Conservation (phyloP, 2,113 vertebrate genomes). For the Tyrannus savana region DNA sequence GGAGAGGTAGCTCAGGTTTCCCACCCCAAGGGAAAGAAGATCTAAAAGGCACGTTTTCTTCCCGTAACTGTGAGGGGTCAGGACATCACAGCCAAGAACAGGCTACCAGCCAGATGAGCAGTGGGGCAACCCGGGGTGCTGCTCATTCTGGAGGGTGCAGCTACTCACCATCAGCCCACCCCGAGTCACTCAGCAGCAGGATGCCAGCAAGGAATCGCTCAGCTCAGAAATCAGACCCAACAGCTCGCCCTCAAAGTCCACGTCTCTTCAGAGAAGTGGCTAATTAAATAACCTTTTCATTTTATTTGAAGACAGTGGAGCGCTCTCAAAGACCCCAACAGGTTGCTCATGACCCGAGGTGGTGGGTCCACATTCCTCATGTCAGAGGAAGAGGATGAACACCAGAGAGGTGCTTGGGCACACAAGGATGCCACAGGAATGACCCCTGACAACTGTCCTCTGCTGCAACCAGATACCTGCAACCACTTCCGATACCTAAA, state of each 20-base stretch:
- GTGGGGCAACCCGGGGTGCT: background rate
- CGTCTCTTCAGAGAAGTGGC: background rate
- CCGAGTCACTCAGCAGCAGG: background rate
- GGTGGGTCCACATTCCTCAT: rapidly evolving
- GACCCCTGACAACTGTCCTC: background rate
- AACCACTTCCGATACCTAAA: background rate
- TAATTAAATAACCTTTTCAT: background rate
- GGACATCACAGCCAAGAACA: background rate
- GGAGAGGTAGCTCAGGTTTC: rapidly evolving
- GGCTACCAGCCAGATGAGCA: background rate
- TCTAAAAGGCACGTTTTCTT: background rate
- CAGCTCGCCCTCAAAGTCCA: background rate
- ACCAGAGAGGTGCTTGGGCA: background rate
- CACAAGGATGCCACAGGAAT: rapidly evolving
- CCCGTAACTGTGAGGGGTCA: rapidly evolving
- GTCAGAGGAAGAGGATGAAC: background rate
- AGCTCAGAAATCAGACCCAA: background rate
- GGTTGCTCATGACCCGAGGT: background rate
- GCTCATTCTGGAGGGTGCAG: background rate
- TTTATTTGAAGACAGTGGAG: background rate
- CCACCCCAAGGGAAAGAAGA: background rate
- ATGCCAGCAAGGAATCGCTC: background rate
- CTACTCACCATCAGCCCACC: background rate
- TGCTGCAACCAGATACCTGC: background rate
- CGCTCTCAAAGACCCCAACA: background rate